A percentile compares a stretch with the other conserved stretches of the same genome.
Evolutionary conservation across 2,113 vertebrate species (phyloP).

Genomic region (Hystrix cristata): DNA sequence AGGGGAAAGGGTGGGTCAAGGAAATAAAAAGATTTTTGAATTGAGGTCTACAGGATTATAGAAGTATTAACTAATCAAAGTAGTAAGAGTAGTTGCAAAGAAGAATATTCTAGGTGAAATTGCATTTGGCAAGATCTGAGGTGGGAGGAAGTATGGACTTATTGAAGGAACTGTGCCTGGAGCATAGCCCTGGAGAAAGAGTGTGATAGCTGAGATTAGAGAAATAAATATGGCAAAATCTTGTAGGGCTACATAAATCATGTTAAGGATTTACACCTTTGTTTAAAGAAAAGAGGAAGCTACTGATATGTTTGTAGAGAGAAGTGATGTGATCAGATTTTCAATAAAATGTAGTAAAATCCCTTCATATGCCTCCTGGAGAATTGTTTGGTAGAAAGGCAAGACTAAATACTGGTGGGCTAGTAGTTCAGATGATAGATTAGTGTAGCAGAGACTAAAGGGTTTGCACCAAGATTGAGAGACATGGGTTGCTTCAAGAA

Average conservation of each 20-base stretch:
- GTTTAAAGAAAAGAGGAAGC: conserved; percentile 30
- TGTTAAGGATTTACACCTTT: not conserved
- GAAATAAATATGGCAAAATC: not conserved
- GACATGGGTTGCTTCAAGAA: not conserved
- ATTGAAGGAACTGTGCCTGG: not conserved
- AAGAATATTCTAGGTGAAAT: not conserved
- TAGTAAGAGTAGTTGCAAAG: not conserved
- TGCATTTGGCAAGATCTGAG: not conserved
- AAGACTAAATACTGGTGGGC: not conserved
- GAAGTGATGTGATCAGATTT: not conserved
- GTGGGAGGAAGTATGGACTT: not conserved
- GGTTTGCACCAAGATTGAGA: not conserved
- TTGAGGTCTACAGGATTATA: not conserved
- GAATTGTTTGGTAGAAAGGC: conserved; percentile 39
- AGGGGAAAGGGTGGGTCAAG: not conserved
- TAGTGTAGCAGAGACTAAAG: not conserved
- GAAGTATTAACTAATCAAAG: conserved; percentile 32
- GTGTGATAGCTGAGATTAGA: not conserved
- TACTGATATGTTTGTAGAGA: conserved; percentile 1
- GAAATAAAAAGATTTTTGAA: conserved; percentile 27
- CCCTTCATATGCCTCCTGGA: not conserved
- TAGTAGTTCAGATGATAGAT: not conserved
- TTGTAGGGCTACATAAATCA: not conserved
- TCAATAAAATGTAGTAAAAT: not conserved
- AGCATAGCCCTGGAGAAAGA: not conserved